Evolutionary conservation across 2,113 vertebrate genomes (phyloP).

Genomic region (Oryzias javanicus): DNA sequence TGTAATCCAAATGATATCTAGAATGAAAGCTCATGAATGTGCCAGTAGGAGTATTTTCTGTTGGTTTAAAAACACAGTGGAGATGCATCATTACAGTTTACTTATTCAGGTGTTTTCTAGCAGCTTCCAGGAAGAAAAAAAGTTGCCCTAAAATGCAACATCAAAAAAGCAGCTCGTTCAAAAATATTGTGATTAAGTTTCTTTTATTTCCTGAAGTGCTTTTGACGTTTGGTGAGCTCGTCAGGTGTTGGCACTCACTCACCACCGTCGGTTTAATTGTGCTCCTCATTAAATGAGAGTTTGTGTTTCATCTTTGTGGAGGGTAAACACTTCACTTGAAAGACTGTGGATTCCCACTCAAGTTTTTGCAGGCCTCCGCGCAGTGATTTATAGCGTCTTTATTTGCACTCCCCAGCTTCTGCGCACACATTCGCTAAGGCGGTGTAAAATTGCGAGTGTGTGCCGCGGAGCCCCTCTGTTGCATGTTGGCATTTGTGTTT

Average conservation of each 20-base stretch:
- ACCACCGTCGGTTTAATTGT: slow-evolving; percentile 15
- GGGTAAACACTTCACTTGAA: slow-evolving; percentile 14
- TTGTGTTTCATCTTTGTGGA: slow-evolving; percentile 32
- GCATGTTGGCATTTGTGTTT: slow-evolving; percentile 37
- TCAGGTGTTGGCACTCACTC: slow-evolving; percentile 4
- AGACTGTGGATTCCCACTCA: slow-evolving; percentile 35
- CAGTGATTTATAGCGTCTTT: slow-evolving; percentile 19
- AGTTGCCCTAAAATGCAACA: no score
- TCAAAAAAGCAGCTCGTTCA: no score
- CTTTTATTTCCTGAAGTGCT: slow-evolving; percentile 1
- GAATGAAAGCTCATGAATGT: slow-evolving; percentile 10
- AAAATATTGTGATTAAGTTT: slow-evolving; percentile 1
- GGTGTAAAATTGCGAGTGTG: neutral
- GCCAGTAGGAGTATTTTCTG: neutral
- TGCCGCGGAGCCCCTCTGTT: slow-evolving; percentile 1
- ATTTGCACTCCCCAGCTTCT: slow-evolving; percentile 7
- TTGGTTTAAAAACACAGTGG: neutral
- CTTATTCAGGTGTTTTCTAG: neutral
- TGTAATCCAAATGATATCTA: slow-evolving; percentile 20
- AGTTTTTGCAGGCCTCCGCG: slow-evolving; percentile 24
- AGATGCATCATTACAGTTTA: neutral
- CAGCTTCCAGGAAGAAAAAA: no score
- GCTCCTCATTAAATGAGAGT: slow-evolving; percentile 23
- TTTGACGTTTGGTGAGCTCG: slow-evolving; percentile 16
- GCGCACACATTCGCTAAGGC: slow-evolving; percentile 1